A percentile compares a stretch with the other conserved stretches of the same genome.
phyloP scores from a whole-genome alignment of 2,888 invertebrate species.

The Priocnemis perturbator region DNA sequence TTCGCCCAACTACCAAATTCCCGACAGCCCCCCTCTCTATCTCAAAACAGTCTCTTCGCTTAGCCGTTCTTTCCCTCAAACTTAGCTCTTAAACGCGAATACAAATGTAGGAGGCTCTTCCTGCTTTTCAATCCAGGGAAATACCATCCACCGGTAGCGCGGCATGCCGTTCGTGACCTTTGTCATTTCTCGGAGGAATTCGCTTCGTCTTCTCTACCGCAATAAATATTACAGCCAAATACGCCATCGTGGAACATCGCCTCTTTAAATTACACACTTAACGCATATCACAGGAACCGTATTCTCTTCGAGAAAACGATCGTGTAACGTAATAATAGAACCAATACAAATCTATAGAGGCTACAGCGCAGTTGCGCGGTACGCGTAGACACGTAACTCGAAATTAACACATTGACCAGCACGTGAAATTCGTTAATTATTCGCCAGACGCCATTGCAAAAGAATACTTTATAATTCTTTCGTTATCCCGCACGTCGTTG shows the following conservation, averaged over 20 bases:
- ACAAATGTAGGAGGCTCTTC: no score
- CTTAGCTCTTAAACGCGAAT: no score
- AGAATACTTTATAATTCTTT: no score
- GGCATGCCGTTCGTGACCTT: conserved; percentile 3
- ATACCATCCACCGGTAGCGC: no score
- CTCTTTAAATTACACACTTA: conserved; percentile 63
- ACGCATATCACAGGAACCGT: conserved; percentile 74
- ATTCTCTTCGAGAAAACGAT: conserved; percentile 53
- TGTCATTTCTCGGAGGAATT: conserved; percentile 17
- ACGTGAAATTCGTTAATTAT: no score
- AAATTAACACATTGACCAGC: no score
- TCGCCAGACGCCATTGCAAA: no score
- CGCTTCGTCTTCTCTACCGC: conserved; percentile 41
- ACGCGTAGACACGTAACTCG: background rate
- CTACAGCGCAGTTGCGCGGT: conserved; percentile 25
- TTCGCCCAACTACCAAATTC: no score
- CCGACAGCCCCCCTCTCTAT: no score
- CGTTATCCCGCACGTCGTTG: no score
- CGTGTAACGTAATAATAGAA: conserved; percentile 21
- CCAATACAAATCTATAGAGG: conserved; percentile 16
- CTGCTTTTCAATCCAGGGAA: no score
- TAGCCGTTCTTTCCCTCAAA: conserved; percentile 47
- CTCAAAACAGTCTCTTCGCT: no score
- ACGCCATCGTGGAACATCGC: conserved; percentile 62
- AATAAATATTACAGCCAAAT: conserved; percentile 62